phyloP scores from a whole-genome alignment of 1,140 invertebrate species.

The Trissolcus basalis region DNA sequence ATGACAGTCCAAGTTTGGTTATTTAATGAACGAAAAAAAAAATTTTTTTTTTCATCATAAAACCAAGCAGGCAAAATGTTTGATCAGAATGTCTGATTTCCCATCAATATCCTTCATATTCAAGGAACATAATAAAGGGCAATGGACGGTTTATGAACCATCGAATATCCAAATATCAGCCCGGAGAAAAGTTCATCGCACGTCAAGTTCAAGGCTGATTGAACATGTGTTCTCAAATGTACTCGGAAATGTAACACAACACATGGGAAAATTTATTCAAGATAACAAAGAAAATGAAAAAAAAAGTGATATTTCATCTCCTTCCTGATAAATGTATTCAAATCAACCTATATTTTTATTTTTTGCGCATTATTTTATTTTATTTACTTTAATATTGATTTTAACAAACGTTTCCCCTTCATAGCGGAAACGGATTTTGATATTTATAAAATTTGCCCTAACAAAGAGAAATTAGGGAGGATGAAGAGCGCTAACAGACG shows the following conservation, averaged over 20 bases:
- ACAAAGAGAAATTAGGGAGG: too few species aligned
- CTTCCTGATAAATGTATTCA: too few species aligned
- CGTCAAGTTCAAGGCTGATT: slow-evolving; percentile 45
- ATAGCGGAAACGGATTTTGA: too few species aligned
- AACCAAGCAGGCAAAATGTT: slow-evolving; percentile 9
- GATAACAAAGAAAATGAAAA: slow-evolving; percentile 12
- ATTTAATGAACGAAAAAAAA: slow-evolving; percentile 30
- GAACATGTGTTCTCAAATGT: slow-evolving; percentile 28
- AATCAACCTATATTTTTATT: too few species aligned
- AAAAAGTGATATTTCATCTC: not conserved
- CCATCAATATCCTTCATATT: slow-evolving; percentile 44
- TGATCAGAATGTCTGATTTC: slow-evolving; percentile 30
- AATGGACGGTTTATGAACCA: slow-evolving; percentile 36
- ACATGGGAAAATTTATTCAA: slow-evolving; percentile 5
- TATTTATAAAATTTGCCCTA: slow-evolving; percentile 6
- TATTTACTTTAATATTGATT: too few species aligned
- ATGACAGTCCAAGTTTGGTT: slow-evolving; percentile 13
- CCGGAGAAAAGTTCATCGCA: slow-evolving; percentile 43
- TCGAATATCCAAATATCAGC: slow-evolving; percentile 27
- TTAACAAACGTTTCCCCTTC: too few species aligned
- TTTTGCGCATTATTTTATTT: too few species aligned
- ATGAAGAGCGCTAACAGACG: too few species aligned
- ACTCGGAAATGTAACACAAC: too few species aligned
- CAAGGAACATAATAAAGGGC: slow-evolving; percentile 34
- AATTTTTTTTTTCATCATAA: slow-evolving; percentile 10